Conservation (phyloP, 2,888 invertebrate species). For the Ceratothoa steindachneri region DNA sequence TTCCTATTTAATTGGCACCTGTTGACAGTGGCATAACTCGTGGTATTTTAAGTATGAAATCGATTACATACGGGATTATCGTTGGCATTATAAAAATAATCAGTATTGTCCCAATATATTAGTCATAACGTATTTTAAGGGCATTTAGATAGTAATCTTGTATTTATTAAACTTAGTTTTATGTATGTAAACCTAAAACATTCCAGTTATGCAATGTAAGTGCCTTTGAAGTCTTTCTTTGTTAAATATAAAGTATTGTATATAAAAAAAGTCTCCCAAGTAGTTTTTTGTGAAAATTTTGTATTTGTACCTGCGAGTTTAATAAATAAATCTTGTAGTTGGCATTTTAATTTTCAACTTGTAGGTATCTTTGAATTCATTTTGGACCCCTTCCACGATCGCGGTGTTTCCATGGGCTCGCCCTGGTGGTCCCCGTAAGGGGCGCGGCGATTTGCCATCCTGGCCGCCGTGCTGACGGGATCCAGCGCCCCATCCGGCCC, state of each 20-base stretch:
- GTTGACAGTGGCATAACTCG: neutral
- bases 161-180: neutral
- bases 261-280: neutral
- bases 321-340: too few relatives aligned
- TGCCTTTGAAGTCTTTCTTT: neutral
- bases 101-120: neutral
- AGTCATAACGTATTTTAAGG: neutral
- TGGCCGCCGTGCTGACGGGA: too few relatives aligned
- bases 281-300: neutral
- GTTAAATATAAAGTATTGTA: neutral
- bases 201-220: neutral
- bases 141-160: neutral
- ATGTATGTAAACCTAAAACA: neutral
- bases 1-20: neutral
- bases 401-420: too few relatives aligned
- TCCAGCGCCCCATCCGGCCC: too few relatives aligned
- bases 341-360: too few relatives aligned
- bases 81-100: neutral
- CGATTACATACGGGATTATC: neutral
- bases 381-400: too few relatives aligned
- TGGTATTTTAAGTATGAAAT: neutral
- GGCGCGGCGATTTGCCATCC: too few relatives aligned
- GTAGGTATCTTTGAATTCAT: too few relatives aligned
- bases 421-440: too few relatives aligned
- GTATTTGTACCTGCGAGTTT: too few relatives aligned